phyloP scores from a whole-genome alignment of 1,140 invertebrate species.

The Caenorhabditis briggsae region DNA sequence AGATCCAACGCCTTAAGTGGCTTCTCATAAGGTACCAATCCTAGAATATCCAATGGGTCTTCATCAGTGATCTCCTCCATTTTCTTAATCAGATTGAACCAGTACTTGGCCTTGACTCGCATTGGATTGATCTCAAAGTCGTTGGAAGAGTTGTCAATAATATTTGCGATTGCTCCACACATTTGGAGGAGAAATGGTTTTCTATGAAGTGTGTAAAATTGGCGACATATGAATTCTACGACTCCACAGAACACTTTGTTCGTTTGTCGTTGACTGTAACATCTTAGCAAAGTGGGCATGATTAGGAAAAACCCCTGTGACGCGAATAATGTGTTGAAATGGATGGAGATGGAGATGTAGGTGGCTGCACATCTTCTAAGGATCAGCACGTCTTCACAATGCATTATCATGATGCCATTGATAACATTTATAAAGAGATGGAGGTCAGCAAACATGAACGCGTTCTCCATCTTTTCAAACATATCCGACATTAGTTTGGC shows the following conservation, averaged over 20 bases:
- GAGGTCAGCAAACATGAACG: slow-evolving; percentile 96
- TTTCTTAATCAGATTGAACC: slow-evolving; percentile 88
- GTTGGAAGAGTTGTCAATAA: slow-evolving; percentile 83
- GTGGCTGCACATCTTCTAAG: slow-evolving; percentile 94
- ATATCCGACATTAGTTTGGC: slow-evolving; percentile 92
- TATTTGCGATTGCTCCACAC: slow-evolving; percentile 96
- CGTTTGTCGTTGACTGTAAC: slow-evolving; percentile 97
- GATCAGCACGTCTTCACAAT: slow-evolving; percentile 95
- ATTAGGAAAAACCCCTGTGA: slow-evolving; percentile 91
- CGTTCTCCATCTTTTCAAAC: slow-evolving; percentile 99
- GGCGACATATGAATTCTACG: slow-evolving; percentile 96
- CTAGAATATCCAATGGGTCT: slow-evolving; percentile 94
- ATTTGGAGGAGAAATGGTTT: slow-evolving; percentile 98
- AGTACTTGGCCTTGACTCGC: slow-evolving; percentile 80
- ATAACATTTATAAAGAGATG: slow-evolving; percentile 97
- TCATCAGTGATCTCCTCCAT: slow-evolving; percentile 76
- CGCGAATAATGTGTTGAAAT: slow-evolving; percentile 99
- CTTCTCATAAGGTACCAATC: slow-evolving; percentile 94
- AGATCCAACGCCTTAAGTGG: slow-evolving; percentile 96
- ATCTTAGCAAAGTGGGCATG: slow-evolving; percentile 94
- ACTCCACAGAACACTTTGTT: slow-evolving; percentile 91
- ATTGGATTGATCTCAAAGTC: slow-evolving; percentile 78
- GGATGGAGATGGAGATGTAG: slow-evolving; percentile 95
- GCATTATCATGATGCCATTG: slow-evolving; percentile 94
- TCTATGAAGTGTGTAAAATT: slow-evolving; percentile 95